These are phyloP conservation scores for Listronotus bonariensis DNA, from an alignment of 1,140 invertebrate genomes.

Conservation along the genomic window DNA sequence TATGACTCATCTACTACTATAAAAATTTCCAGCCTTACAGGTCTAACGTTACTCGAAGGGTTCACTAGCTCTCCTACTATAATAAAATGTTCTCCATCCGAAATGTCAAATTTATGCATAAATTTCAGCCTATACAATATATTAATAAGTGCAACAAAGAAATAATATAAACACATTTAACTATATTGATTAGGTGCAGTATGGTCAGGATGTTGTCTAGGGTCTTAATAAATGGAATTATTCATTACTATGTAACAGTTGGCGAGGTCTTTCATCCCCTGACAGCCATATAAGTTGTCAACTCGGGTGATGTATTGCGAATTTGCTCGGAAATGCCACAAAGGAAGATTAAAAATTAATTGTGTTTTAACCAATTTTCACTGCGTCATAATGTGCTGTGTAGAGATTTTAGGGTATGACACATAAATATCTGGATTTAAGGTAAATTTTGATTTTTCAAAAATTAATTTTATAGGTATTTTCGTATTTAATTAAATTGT, in stretches of 20 bases:
- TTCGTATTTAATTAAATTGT: no score
- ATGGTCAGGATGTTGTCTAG: constrained; percentile 25
- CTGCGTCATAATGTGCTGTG: not conserved
- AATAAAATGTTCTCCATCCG: no score
- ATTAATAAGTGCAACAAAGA: not conserved
- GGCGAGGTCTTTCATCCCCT: constrained; percentile 24
- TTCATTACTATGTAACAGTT: constrained; percentile 33
- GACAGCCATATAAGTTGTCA: constrained; percentile 21
- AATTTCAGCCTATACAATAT: no score
- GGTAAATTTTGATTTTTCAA: no score
- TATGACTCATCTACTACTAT: no score
- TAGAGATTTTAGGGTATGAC: no score
- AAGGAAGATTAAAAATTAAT: constrained; percentile 26
- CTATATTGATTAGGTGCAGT: constrained; percentile 23
- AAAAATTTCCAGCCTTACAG: no score
- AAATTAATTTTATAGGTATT: no score
- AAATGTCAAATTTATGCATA: no score
- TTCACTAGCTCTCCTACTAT: no score
- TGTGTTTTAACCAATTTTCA: constrained; percentile 20
- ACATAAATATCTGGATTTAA: no score
- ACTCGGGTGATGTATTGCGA: constrained; percentile 20
- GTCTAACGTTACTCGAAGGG: no score
- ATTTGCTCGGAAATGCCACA: constrained; percentile 18
- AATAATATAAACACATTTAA: not conserved
- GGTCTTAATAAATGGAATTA: constrained; percentile 26